These are phyloP conservation scores for Chionomys nivalis DNA, from an alignment of 2,113 vertebrate genomes.

Conservation along the genomic window DNA sequence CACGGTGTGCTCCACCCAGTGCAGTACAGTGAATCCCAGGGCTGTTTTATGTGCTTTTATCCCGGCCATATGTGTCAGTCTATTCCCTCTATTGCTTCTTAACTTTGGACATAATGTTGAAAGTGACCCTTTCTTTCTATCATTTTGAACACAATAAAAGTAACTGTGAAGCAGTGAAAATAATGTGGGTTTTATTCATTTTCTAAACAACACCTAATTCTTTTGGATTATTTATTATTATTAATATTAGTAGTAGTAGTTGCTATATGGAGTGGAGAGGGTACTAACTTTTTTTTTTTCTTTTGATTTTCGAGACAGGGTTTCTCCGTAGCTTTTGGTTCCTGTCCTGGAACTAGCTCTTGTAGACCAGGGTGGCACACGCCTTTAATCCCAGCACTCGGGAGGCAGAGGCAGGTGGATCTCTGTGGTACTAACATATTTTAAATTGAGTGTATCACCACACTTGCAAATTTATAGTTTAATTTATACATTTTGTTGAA, in stretches of 20 bases:
- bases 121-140: background rate
- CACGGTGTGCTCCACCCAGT: background rate
- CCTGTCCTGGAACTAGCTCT: no score
- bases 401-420: no score
- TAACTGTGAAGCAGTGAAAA: background rate
- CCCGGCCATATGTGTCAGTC: accelerated
- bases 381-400: no score
- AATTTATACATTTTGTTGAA: conserved; percentile 1
- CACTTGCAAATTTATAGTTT: background rate
- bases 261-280: background rate
- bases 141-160: background rate
- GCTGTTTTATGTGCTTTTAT: background rate
- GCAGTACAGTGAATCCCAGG: background rate
- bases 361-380: no score
- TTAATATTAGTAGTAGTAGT: background rate
- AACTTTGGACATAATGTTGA: background rate
- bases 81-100: background rate
- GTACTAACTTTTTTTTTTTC: no score
- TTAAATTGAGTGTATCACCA: background rate
- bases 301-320: no score
- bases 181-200: background rate
- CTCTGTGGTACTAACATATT: background rate
- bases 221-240: no score
- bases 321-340: no score
- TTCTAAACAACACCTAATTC: background rate